Conservation (phyloP, 2,797 vertebrate genomes). For the Microtus californicus region DNA sequence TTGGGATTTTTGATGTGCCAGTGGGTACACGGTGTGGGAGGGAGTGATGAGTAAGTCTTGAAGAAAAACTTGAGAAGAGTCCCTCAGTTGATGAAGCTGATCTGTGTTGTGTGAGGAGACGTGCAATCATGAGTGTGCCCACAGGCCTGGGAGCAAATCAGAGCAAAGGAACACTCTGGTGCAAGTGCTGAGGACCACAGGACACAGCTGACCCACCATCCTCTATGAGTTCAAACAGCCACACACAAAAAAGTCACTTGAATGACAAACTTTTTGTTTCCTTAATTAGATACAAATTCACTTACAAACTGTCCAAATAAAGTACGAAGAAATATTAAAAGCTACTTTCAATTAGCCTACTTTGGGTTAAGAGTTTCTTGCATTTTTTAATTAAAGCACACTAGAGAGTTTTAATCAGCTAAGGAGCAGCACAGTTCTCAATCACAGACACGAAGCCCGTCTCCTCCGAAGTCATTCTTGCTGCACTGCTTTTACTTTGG, state of each 20-base stretch:
- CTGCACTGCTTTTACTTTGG: neutral
- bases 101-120: neutral
- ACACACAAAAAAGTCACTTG: neutral
- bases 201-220: neutral
- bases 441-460: constrained; percentile 36
- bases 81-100: neutral
- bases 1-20: constrained; percentile 48
- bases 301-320: constrained; percentile 7
- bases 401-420: constrained; percentile 56
- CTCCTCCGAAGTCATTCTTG: neutral
- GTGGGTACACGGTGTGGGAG: constrained; percentile 64
- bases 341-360: constrained; percentile 52
- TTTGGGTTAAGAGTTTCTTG: neutral
- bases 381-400: constrained; percentile 36
- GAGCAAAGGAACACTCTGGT: accelerated
- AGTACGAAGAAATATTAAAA: constrained; percentile 32
- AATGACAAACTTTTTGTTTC: neutral
- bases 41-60: constrained; percentile 38
- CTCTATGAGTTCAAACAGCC: neutral
- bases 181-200: accelerated
- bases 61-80: neutral
- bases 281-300: constrained; percentile 18
- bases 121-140: accelerated
- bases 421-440: neutral
- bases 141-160: accelerated